Evolutionary conservation across 2,888 invertebrate genomes (phyloP).

Genomic region (Acanthopleura granulata): DNA sequence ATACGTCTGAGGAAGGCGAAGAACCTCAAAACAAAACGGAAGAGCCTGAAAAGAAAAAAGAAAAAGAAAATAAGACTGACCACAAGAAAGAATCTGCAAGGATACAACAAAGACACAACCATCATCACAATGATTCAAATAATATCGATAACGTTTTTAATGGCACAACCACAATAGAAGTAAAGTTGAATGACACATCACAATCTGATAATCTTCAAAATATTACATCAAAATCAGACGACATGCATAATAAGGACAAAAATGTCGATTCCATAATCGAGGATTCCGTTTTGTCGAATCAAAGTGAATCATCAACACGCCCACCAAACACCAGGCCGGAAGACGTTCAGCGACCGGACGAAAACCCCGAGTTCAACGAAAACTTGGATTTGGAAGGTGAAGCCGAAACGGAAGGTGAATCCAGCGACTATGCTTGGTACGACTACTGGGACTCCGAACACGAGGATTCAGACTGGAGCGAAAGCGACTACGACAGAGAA

Average conservation of each 20-base stretch:
- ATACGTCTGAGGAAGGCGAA: neutral
- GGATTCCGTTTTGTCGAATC: neutral
- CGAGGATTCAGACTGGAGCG: neutral
- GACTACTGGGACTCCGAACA: neutral
- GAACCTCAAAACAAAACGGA: neutral
- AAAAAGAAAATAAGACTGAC: neutral
- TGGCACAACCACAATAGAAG: neutral
- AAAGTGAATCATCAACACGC: neutral
- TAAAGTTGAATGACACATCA: neutral
- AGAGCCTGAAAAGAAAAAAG: neutral
- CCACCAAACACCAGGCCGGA: neutral
- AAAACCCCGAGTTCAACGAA: neutral
- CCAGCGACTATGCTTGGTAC: neutral
- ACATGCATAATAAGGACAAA: neutral
- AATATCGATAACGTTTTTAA: neutral
- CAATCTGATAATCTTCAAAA: neutral
- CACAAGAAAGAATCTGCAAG: neutral
- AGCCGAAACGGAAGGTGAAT: neutral
- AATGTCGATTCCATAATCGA: neutral
- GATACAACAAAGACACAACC: neutral
- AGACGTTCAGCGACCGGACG: neutral
- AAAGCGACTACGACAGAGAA: neutral
- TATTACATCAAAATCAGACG: neutral
- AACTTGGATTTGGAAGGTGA: neutral
- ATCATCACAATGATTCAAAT: neutral